Evolutionary conservation across 1,140 invertebrate genomes (phyloP), one percentile per base, ranked within the genome.

Genomic region (Macrobrachium rosenbergii): DNA sequence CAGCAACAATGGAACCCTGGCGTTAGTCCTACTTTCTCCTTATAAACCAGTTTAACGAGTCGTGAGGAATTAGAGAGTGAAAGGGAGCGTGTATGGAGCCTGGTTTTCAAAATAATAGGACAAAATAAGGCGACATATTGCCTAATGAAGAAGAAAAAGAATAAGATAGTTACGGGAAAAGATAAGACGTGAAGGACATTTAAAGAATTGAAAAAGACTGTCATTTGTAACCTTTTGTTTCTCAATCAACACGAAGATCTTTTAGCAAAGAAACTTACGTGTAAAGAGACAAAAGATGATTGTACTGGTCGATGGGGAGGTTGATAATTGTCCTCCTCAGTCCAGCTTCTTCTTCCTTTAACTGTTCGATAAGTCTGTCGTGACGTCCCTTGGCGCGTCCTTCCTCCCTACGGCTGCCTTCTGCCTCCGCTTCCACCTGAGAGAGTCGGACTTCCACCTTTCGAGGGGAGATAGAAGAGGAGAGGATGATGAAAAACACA

Each of bases 251-350:
- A 23, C 28, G 67, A 45, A 81, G 60, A 19, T 28, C 21, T 72
- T 17, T 5, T 3, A 37, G 7, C n/a, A 16, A 75, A 37, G 10
- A 17, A 23, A 7, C 72, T 43, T 23, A 87, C 84, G 67, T 87
- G 60, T 87, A 87, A 0, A 87, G 63, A 5, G 67, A n/a, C 58
- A 87, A 37, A n/a, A 87, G 84, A 37, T 81, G 52, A 58, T 87
- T 87, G 78, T 87, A 87, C 78, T 87, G 84, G n/a, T 87, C 84
- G n/a, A 87, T 87, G 23, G 84, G 84, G 16, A 87, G 84, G 67
- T 87, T 87, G 19, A 87, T 87, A 7, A 87, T 45, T 5, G 84
- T 77, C 37, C 84, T 62, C 0, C 67, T 28, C n/a, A 87, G 59
- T 6, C 21, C 84, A 19, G 43, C n/a, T 69, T 87, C 84, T 59